Conservation (phyloP, 2,888 invertebrate species). For the Tineola bisselliella region DNA sequence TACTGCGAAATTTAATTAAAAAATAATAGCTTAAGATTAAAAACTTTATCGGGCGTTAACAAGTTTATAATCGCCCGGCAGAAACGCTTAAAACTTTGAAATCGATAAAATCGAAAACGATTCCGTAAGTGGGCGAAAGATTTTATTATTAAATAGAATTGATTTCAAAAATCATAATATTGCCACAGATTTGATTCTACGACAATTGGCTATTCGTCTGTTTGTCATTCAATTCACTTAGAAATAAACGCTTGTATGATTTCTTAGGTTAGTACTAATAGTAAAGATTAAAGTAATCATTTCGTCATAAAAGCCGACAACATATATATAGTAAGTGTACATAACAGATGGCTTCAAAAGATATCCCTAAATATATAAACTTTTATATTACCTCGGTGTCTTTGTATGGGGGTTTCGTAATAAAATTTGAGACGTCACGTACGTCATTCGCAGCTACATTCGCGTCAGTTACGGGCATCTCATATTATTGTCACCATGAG, state of each 20-base stretch:
- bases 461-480: not conserved
- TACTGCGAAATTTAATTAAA: not conserved
- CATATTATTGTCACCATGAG: not conserved
- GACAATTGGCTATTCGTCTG: no score
- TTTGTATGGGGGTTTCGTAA: not conserved
- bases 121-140: not conserved
- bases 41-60: not conserved
- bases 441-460: not conserved
- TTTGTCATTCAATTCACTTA: no score
- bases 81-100: not conserved
- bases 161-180: no score
- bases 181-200: no score
- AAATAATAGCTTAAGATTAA: slow-evolving; percentile 1
- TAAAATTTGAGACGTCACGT: slow-evolving; percentile 4
- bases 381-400: not conserved
- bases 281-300: no score
- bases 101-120: not conserved
- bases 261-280: no score
- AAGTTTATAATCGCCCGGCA: not conserved
- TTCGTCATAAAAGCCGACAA: no score
- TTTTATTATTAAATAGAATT: not conserved
- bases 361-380: no score
- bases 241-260: no score
- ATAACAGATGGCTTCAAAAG: no score
- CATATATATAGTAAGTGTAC: no score